Evolutionary conservation across 2,113 vertebrate species (phyloP).

Genomic region (Pangasianodon hypophthalmus): DNA sequence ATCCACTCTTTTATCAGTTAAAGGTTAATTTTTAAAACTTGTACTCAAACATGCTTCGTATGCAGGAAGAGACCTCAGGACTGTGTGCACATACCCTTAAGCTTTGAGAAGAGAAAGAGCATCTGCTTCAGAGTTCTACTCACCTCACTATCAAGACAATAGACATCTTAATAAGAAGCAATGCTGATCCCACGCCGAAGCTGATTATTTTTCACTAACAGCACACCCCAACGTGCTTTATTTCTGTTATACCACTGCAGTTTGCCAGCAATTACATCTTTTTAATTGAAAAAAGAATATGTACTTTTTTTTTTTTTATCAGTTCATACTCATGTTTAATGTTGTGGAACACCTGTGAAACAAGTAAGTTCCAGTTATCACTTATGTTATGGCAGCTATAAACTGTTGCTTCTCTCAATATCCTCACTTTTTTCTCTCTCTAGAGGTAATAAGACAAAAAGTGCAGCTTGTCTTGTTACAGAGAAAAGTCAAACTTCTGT

Average conservation of each 20-base stretch:
- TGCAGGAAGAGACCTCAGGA: no score
- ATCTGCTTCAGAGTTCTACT: neutral
- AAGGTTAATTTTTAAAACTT: no score
- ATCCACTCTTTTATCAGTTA: no score
- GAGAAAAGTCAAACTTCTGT: neutral
- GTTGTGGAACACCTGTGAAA: neutral
- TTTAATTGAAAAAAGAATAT: no score
- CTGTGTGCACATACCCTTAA: no score
- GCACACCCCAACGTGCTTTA: neutral
- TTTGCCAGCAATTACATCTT: no score
- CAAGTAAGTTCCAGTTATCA: no score
- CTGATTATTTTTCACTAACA: no score
- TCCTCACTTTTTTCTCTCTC: neutral
- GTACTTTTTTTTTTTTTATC: neutral
- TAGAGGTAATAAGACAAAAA: neutral
- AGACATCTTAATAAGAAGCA: neutral
- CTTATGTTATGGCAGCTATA: neutral
- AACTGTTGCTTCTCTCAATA: neutral
- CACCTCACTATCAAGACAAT: neutral
- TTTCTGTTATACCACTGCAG: neutral
- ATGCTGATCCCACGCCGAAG: no score
- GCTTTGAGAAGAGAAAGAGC: no score
- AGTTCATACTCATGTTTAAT: neutral
- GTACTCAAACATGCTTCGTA: no score
- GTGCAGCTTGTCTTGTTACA: neutral